phyloP scores from a whole-genome alignment of 2,113 vertebrate genomes.

The Poecile atricapillus region DNA sequence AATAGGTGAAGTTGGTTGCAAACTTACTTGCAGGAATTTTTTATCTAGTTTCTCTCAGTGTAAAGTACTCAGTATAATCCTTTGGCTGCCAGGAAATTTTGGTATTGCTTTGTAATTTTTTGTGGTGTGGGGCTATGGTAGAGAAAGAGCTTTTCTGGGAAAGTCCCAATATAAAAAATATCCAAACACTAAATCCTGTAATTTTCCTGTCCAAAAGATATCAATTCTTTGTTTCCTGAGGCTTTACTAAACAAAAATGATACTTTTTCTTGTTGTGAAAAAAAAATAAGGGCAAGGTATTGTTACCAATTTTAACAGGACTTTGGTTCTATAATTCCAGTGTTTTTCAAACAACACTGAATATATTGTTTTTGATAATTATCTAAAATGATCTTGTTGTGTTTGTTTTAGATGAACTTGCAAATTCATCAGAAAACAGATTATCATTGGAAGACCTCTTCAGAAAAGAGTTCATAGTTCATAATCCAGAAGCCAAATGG shows the following conservation, averaged over 20 bases:
- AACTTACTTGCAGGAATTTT: not conserved
- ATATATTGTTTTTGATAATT: not conserved
- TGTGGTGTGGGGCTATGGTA: not conserved
- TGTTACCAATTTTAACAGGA: not conserved
- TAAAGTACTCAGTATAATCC: not conserved
- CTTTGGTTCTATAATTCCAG: not conserved
- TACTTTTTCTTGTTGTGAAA: not conserved
- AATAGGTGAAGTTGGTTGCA: not conserved
- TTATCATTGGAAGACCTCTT: slow-evolving; percentile 93
- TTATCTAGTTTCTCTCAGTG: not conserved
- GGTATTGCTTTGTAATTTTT: not conserved
- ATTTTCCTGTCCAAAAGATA: not conserved
- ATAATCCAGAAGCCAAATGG: slow-evolving; percentile 91
- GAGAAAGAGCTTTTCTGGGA: not conserved
- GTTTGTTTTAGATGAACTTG: slow-evolving; percentile 80
- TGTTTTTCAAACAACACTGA: not conserved
- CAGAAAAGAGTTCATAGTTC: slow-evolving; percentile 83
- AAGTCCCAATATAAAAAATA: not conserved
- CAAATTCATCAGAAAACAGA: slow-evolving; percentile 88
- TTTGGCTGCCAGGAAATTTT: not conserved
- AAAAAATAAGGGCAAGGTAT: not conserved
- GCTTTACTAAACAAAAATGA: not conserved
- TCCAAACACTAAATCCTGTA: not conserved
- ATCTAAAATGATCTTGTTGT: not conserved
- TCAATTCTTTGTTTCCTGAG: not conserved